Percentiles rank a stretch among this genome's conserved stretches.
These are phyloP conservation scores for Plebejus anna DNA, from an alignment of 2,888 invertebrate species.

Conservation along the genomic window DNA sequence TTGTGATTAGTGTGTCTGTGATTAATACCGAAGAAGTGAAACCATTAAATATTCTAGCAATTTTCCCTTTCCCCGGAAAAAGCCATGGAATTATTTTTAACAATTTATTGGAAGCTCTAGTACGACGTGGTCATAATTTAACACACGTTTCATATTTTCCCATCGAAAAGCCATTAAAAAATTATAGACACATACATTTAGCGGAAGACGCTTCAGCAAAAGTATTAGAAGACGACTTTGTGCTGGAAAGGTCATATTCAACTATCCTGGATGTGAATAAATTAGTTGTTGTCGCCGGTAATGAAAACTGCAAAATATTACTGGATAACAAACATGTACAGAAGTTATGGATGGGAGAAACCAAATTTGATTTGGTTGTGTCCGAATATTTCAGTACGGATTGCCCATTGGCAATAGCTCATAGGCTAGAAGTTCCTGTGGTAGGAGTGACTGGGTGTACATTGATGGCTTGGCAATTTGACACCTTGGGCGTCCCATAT, in stretches of 20 bases:
- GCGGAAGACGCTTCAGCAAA: constrained; percentile 39
- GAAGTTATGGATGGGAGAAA: constrained; percentile 54
- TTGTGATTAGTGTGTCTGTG: not conserved
- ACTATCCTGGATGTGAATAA: not conserved
- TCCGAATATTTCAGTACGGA: constrained; percentile 86
- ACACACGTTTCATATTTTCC: constrained; percentile 84
- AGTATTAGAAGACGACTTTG: not conserved
- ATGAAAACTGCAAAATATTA: constrained; percentile 39
- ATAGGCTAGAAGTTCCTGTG: constrained; percentile 81
- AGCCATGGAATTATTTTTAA: constrained; percentile 85
- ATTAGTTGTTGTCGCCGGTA: not conserved
- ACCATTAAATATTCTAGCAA: constrained; percentile 77
- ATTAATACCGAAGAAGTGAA: constrained; percentile 31
- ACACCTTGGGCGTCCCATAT: constrained; percentile 76
- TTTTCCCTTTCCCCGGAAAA: constrained; percentile 83
- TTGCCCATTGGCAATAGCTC: constrained; percentile 83
- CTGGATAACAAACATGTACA: constrained; percentile 59
- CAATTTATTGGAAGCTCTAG: constrained; percentile 79
- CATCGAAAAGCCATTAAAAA: constrained; percentile 57
- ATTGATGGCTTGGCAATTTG: constrained; percentile 78
- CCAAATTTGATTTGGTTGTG: constrained; percentile 83
- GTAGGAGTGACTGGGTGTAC: constrained; percentile 77
- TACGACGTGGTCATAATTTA: constrained; percentile 81
- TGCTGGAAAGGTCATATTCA: not conserved
- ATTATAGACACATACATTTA: constrained; percentile 81